These are phyloP conservation scores for Anableps anableps DNA, from an alignment of 2,797 vertebrate genomes.

Conservation along the genomic window DNA sequence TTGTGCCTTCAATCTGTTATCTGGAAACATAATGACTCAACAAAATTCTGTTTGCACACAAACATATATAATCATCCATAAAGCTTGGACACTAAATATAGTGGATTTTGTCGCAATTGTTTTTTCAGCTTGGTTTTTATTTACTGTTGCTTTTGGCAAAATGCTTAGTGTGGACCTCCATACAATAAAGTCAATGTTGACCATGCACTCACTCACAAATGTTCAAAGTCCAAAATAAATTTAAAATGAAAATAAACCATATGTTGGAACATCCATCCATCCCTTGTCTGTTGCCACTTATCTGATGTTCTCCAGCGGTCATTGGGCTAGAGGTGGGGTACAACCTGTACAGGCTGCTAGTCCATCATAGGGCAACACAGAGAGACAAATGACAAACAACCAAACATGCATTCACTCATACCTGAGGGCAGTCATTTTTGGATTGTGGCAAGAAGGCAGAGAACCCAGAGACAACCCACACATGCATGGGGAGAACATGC, in stretches of 20 bases:
- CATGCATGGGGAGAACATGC: not conserved
- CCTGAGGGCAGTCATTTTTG: not conserved
- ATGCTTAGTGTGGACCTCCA: not conserved
- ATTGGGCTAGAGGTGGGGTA: not conserved
- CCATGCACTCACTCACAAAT: not conserved
- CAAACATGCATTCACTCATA: not conserved
- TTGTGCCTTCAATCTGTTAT: slow-evolving; percentile 9
- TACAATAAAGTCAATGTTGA: not conserved
- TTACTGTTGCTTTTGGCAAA: slow-evolving; percentile 11
- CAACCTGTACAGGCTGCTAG: not conserved
- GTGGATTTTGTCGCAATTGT: not conserved
- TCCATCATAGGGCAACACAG: not conserved
- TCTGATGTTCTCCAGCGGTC: no score
- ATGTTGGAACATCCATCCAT: not conserved
- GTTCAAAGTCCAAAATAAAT: not conserved
- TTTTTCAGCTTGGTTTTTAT: not conserved
- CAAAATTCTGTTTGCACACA: not conserved
- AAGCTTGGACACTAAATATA: not conserved
- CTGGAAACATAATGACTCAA: not conserved
- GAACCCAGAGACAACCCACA: not conserved
- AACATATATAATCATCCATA: not conserved
- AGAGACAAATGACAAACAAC: not conserved
- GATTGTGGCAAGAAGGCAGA: not conserved
- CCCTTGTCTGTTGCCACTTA: not conserved
- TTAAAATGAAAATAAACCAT: not conserved